A percentile compares a stretch with the other conserved stretches of the same genome.
These are phyloP conservation scores for Corvus cornix DNA, from an alignment of 2,113 vertebrate species.

Conservation along the genomic window DNA sequence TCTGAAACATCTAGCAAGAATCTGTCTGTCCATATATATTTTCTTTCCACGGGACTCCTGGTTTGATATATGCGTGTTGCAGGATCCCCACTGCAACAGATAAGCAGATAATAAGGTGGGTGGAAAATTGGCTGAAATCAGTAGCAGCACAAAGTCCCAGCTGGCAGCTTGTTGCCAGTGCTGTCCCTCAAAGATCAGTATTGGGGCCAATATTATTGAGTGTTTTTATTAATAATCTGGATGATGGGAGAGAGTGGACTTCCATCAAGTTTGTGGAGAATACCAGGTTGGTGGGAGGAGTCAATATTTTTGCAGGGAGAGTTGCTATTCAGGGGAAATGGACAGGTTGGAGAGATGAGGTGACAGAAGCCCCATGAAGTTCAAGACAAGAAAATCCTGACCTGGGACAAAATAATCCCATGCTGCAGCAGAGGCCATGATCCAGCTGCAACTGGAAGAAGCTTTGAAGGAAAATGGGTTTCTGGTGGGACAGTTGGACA, in stretches of 20 bases:
- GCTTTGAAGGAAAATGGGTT: not conserved
- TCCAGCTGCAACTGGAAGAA: not conserved
- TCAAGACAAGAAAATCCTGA: not conserved
- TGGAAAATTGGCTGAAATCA: not conserved
- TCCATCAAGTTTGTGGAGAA: not conserved
- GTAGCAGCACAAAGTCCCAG: not conserved
- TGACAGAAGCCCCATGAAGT: not conserved
- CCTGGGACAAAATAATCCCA: not conserved
- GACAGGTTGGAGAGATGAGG: not conserved
- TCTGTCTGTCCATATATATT: too few relatives aligned
- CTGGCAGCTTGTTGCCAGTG: not conserved
- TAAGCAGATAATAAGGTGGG: not conserved
- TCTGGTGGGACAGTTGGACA: not conserved
- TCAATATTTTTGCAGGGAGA: not conserved
- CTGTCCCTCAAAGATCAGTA: not conserved
- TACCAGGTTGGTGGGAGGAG: not conserved
- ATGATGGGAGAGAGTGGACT: not conserved
- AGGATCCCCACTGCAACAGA: not conserved
- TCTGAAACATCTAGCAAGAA: too few relatives aligned
- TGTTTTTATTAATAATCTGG: not conserved
- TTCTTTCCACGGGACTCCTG: too few relatives aligned
- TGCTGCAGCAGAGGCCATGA: not conserved
- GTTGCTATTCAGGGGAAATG: not conserved
- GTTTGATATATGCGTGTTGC: too few relatives aligned
- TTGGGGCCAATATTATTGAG: not conserved